Conservation (phyloP, 2,888 invertebrate genomes). For the Blomia tropicalis region DNA sequence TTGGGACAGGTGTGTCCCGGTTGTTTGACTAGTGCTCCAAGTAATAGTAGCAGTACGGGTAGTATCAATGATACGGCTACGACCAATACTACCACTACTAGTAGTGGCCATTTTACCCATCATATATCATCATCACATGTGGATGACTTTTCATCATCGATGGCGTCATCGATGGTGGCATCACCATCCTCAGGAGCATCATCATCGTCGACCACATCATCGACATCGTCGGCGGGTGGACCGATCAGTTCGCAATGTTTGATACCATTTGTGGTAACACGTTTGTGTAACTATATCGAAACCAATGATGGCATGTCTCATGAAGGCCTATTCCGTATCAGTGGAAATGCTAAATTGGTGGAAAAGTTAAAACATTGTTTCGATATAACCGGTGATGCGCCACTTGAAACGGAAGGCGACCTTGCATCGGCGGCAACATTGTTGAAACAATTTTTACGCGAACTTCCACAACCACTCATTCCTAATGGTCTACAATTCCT, state of each 20-base stretch:
- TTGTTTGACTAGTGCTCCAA: conserved; percentile 18
- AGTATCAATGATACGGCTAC: conserved; percentile 6
- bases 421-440: conserved; percentile 44
- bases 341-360: conserved; percentile 41
- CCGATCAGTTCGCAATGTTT: conserved; percentile 26
- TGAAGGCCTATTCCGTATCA: conserved; percentile 43
- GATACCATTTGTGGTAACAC: conserved; percentile 30
- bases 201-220: conserved; percentile 10
- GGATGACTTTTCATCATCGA: neutral
- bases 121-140: neutral
- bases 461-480: conserved; percentile 42
- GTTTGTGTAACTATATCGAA: conserved; percentile 40
- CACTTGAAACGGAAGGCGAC: conserved; percentile 41
- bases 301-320: conserved; percentile 37
- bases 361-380: conserved; percentile 42
- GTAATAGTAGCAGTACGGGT: conserved; percentile 9
- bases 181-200: neutral
- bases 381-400: conserved; percentile 43
- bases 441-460: conserved; percentile 44
- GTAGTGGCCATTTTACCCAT: conserved; percentile 9
- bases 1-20: conserved; percentile 14
- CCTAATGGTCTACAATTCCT: conserved; percentile 38
- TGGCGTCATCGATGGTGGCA: neutral
- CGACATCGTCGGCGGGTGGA: neutral
- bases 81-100: neutral